Evolutionary conservation across 2,113 vertebrate species (phyloP).

Genomic region (Casuarius casuarius): DNA sequence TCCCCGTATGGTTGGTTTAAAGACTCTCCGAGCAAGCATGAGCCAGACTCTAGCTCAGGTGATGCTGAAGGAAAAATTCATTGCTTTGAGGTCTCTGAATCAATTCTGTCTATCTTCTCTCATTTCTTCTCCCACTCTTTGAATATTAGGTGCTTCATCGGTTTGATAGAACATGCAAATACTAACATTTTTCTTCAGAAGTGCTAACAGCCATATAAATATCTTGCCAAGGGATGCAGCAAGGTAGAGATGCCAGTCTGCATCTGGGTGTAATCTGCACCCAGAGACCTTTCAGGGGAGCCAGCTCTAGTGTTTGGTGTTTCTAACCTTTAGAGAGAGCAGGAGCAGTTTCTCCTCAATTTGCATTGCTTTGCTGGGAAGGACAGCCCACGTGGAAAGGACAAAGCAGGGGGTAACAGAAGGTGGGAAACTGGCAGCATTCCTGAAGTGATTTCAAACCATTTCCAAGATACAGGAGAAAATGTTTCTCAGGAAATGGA

Average conservation of each 20-base stretch:
- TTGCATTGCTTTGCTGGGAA: not conserved
- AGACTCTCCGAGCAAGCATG: rapidly evolving
- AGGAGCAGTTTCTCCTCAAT: not conserved
- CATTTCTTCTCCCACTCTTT: not conserved
- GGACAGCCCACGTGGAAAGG: not conserved
- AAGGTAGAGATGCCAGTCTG: rapidly evolving
- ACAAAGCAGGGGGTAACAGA: not conserved
- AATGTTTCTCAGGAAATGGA: not conserved
- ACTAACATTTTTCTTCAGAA: not conserved
- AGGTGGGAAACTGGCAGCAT: not conserved
- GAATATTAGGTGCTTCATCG: not conserved
- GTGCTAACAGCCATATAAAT: not conserved
- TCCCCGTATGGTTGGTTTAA: not conserved
- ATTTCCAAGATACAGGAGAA: not conserved
- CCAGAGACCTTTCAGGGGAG: not conserved
- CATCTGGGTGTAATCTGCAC: not conserved
- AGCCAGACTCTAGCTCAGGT: not conserved
- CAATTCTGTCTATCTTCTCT: not conserved
- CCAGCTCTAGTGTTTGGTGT: rapidly evolving
- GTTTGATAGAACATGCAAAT: not conserved
- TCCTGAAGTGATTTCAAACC: not conserved
- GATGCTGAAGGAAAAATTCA: not conserved
- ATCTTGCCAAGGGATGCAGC: not conserved
- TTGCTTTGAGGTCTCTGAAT: not conserved
- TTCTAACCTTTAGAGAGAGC: not conserved